These are phyloP conservation scores for Hippocampus mohnikei DNA, from an alignment of 2,113 vertebrate species.

Conservation along the genomic window DNA sequence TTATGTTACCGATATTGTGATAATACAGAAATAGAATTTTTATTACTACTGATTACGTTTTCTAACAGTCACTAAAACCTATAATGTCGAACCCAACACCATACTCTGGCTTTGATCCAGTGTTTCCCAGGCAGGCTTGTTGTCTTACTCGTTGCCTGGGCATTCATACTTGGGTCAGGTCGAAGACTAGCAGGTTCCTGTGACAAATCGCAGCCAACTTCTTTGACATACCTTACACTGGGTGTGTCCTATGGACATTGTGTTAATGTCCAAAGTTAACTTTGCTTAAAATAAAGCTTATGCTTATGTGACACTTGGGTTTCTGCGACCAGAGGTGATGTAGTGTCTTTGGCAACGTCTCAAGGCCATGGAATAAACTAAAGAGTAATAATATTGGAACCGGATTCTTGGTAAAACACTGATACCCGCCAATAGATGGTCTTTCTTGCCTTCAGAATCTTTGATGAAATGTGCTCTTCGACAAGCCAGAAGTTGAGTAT, in stretches of 20 bases:
- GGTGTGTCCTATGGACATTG: constrained; percentile 34
- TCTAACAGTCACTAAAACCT: neutral
- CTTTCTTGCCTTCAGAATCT: constrained; percentile 16
- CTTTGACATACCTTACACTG: constrained; percentile 42
- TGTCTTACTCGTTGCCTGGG: constrained; percentile 16
- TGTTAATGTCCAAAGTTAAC: constrained; percentile 17
- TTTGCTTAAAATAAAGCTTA: constrained; percentile 5
- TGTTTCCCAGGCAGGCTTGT: constrained; percentile 3
- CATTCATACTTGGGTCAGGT: constrained; percentile 17
- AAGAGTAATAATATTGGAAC: neutral
- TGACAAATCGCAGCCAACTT: constrained; percentile 49
- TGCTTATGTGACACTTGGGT: neutral
- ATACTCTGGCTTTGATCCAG: constrained; percentile 13
- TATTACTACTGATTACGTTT: too few relatives aligned
- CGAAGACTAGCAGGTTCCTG: constrained; percentile 42
- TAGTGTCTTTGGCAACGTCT: neutral
- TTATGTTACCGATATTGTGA: too few relatives aligned
- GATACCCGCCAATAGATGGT: constrained; percentile 14
- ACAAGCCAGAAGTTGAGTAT: neutral
- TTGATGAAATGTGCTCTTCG: neutral
- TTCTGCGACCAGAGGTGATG: neutral
- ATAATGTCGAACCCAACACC: constrained; percentile 1
- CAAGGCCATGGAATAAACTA: neutral
- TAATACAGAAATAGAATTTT: too few relatives aligned
- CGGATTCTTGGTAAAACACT: neutral